A percentile compares a stretch with the other conserved stretches of the same genome.
Evolutionary conservation across 2,888 invertebrate genomes (phyloP).

Genomic region (Pelosia muscerda): DNA sequence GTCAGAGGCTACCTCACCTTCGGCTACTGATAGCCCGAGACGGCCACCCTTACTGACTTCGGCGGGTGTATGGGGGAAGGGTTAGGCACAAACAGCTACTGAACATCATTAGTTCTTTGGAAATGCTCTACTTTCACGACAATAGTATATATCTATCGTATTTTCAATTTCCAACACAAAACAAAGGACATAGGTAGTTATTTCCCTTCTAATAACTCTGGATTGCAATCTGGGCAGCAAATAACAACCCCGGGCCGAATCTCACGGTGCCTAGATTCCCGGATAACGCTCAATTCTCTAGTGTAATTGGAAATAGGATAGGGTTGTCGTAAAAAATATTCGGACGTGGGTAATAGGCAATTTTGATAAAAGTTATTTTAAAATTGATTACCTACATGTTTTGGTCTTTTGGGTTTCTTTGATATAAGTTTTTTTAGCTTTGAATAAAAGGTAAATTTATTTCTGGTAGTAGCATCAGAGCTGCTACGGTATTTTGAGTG

Average conservation of each 20-base stretch:
- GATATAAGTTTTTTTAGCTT: too few species aligned
- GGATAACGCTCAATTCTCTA: constrained; percentile 33
- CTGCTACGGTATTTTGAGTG: too few species aligned
- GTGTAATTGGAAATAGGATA: constrained; percentile 42
- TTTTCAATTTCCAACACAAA: neutral
- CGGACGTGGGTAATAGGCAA: neutral
- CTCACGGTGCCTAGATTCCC: constrained; percentile 27
- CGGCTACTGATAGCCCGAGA: too few species aligned
- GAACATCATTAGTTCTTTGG: neutral
- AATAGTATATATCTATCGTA: neutral
- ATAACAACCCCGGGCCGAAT: constrained; percentile 26
- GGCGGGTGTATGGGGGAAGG: too few species aligned
- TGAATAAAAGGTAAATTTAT: too few species aligned
- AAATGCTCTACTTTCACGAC: neutral
- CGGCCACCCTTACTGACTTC: too few species aligned
- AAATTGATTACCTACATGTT: neutral
- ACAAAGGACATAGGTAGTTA: constrained; percentile 20
- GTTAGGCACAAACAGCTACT: neutral
- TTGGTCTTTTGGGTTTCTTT: neutral
- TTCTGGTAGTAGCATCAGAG: too few species aligned
- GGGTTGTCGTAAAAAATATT: constrained; percentile 28
- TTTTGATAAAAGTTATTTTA: neutral
- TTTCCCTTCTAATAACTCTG: constrained; percentile 25
- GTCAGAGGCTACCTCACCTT: too few species aligned
- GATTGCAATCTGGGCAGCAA: constrained; percentile 29